These are phyloP conservation scores for Stenopsyche tienmushanensis DNA, from an alignment of 1,140 invertebrate species.

Conservation along the genomic window DNA sequence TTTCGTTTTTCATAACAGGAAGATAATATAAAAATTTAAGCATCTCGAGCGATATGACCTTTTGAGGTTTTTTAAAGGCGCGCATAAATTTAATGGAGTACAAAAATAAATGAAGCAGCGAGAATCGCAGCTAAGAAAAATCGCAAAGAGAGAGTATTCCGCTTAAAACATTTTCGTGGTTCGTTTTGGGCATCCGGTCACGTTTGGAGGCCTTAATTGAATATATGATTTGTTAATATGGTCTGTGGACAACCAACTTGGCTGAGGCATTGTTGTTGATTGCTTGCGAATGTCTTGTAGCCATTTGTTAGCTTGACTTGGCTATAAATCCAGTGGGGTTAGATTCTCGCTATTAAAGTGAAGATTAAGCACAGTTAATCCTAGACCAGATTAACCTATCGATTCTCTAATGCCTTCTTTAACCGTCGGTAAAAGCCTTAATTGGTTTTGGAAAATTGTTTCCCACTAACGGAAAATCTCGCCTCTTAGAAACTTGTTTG, in stretches of 20 bases:
- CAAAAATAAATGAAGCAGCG: too few relatives aligned
- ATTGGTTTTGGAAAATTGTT: conserved; percentile 14
- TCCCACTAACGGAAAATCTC: not conserved
- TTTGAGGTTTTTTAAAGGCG: too few relatives aligned
- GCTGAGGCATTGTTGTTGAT: conserved; percentile 10
- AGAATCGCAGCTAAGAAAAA: too few relatives aligned
- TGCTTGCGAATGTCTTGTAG: conserved; percentile 12
- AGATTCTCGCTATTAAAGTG: conserved; percentile 21
- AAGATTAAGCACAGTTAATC: conserved; percentile 28
- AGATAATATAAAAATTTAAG: too few relatives aligned
- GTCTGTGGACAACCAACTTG: conserved; percentile 4
- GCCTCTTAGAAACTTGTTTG: too few relatives aligned
- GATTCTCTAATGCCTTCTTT: conserved; percentile 25
- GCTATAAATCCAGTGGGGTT: conserved; percentile 11
- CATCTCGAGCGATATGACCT: too few relatives aligned
- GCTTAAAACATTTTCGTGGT: too few relatives aligned
- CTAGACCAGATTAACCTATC: conserved; percentile 20
- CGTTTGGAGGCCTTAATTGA: too few relatives aligned
- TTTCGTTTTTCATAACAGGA: too few relatives aligned
- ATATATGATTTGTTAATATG: conserved; percentile 15
- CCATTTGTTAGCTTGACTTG: conserved; percentile 12
- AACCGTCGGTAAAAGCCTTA: conserved; percentile 18
- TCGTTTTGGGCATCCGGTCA: not conserved
- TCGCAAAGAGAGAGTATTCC: too few relatives aligned
- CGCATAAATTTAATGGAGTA: too few relatives aligned